phyloP scores from a whole-genome alignment of 2,113 vertebrate species.

The Murina feae region DNA sequence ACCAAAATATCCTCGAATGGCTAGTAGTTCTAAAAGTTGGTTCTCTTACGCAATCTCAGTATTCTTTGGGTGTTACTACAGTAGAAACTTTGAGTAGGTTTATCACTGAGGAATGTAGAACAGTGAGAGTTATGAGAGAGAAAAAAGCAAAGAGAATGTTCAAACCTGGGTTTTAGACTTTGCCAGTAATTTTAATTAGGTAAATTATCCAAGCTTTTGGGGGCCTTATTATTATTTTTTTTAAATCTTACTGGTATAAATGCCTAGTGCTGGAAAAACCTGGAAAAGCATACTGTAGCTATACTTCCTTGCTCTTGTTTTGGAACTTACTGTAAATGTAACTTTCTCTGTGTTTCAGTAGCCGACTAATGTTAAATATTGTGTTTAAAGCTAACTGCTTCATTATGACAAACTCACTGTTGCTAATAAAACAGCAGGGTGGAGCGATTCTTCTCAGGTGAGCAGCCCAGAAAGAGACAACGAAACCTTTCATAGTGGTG shows the following conservation, averaged over 20 bases:
- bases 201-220: conserved; percentile 16
- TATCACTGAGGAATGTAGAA: neutral
- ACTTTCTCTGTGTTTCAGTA: conserved; percentile 54
- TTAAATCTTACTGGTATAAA: neutral
- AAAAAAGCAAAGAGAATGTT: neutral
- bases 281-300: neutral
- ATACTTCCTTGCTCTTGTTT: conserved; percentile 21
- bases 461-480: conserved; percentile 93
- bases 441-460: conserved; percentile 95
- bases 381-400: conserved; percentile 69
- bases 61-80: conserved; percentile 17
- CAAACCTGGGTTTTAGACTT: conserved; percentile 9
- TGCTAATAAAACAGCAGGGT: conserved; percentile 82
- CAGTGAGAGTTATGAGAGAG: neutral
- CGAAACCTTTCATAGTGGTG: conserved; percentile 86
- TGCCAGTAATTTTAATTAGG: neutral
- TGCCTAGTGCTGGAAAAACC: neutral
- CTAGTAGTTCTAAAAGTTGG: neutral
- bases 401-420: conserved; percentile 71
- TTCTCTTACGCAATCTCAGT: neutral
- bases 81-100: neutral
- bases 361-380: conserved; percentile 65
- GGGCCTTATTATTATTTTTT: neutral
- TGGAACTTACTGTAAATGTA: conserved; percentile 47
- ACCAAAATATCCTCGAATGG: neutral